These are phyloP conservation scores for Rousettus leschenaultii DNA, from an alignment of 2,113 vertebrate species.

Conservation along the genomic window DNA sequence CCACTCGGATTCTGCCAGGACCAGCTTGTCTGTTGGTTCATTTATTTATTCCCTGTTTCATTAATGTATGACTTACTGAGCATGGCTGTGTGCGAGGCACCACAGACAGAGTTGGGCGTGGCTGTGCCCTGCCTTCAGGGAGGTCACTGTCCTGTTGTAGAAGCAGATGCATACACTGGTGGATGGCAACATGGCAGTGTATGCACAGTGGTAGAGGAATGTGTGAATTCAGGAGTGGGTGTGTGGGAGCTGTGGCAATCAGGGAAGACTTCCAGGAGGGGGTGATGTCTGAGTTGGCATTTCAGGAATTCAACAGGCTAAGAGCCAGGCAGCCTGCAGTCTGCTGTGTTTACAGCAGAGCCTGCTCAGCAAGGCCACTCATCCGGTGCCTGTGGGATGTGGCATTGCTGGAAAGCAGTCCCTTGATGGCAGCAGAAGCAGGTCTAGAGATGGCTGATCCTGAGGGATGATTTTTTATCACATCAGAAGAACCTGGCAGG, in stretches of 20 bases:
- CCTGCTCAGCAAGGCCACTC: not conserved
- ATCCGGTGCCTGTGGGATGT: not conserved
- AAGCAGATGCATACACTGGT: not conserved
- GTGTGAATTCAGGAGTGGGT: accelerated
- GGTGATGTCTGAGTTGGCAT: not conserved
- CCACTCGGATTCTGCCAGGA: not conserved
- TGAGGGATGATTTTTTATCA: not conserved
- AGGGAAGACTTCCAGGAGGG: not conserved
- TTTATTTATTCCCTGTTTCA: not conserved
- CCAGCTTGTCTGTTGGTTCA: not conserved
- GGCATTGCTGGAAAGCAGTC: not conserved
- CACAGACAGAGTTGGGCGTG: not conserved
- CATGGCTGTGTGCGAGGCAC: not conserved
- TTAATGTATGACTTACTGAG: not conserved
- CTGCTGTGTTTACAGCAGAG: not conserved
- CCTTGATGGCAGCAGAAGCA: not conserved
- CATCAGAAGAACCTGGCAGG: not conserved
- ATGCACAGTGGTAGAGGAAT: accelerated
- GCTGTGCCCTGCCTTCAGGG: not conserved
- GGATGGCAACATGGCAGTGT: not conserved
- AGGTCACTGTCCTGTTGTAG: not conserved
- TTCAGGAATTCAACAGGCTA: not conserved
- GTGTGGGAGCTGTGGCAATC: not conserved
- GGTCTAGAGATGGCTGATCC: not conserved
- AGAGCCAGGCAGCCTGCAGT: not conserved